These are phyloP conservation scores for Hemibagrus wyckioides DNA, from an alignment of 2,113 vertebrate genomes.

Conservation along the genomic window DNA sequence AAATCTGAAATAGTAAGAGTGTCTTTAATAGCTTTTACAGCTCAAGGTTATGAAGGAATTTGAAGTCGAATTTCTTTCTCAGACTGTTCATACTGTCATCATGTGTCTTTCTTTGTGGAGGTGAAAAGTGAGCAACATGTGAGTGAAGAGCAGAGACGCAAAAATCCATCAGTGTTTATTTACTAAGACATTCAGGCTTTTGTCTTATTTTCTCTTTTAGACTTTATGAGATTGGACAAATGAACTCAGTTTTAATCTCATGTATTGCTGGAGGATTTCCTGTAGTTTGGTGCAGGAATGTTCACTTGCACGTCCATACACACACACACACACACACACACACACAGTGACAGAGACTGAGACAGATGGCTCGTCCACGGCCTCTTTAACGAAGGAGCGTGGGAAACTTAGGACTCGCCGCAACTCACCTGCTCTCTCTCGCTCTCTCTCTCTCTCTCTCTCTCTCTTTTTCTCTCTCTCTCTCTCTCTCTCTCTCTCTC, in stretches of 20 bases:
- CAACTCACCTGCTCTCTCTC: constrained; percentile 71
- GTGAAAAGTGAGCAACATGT: neutral
- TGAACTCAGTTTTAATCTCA: neutral
- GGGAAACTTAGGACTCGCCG: constrained; percentile 71
- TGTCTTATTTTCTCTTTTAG: neutral
- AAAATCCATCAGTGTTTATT: neutral
- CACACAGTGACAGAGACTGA: constrained; percentile 57
- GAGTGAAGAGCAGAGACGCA: neutral
- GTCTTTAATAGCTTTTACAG: neutral
- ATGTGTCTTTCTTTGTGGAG: neutral
- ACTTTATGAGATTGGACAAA: neutral
- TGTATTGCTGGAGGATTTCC: constrained; percentile 16
- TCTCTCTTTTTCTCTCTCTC: too few species aligned
- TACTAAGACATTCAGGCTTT: neutral
- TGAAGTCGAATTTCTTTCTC: neutral
- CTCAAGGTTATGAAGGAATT: neutral
- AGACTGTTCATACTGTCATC: neutral
- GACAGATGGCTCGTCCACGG: constrained; percentile 74
- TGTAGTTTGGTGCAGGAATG: neutral
- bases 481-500: too few species aligned
- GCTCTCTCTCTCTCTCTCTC: too few species aligned
- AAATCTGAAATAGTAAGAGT: neutral
- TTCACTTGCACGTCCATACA: neutral
- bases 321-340: constrained; percentile 40
- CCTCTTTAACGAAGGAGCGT: constrained; percentile 74